These are phyloP conservation scores for Salvator merianae DNA, from an alignment of 2,113 vertebrate species.

Conservation along the genomic window DNA sequence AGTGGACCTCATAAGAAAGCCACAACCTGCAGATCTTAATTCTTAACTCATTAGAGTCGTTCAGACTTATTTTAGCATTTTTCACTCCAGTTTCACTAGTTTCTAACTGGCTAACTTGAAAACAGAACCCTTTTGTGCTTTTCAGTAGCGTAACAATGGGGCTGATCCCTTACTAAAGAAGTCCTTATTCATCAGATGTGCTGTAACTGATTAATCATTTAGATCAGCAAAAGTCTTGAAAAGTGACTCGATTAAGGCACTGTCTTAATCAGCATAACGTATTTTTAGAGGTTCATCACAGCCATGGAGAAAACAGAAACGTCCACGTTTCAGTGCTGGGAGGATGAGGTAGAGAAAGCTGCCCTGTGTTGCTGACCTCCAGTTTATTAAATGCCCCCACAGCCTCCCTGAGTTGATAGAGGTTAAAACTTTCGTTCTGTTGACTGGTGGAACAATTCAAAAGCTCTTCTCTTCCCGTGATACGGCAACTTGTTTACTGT, in stretches of 20 bases:
- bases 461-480: conserved; percentile 16
- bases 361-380: too few species aligned
- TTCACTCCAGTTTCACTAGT: too few species aligned
- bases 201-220: neutral
- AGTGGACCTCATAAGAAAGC: too few species aligned
- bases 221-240: neutral
- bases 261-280: neutral
- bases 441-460: neutral
- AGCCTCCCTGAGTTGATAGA: neutral
- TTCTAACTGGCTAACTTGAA: too few species aligned
- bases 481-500: conserved; percentile 47
- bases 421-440: neutral
- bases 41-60: too few species aligned
- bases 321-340: neutral
- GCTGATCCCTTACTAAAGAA: neutral
- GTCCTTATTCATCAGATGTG: neutral
- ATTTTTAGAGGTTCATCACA: neutral
- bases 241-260: neutral
- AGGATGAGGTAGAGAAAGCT: neutral
- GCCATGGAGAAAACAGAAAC: neutral
- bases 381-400: neutral
- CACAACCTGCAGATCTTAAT: too few species aligned
- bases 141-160: neutral
- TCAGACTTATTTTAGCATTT: too few species aligned
- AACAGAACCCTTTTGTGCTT: neutral